Base-by-base conservation (phyloP, 2,113 vertebrate species). In the Eurystomus gularis region DNA sequence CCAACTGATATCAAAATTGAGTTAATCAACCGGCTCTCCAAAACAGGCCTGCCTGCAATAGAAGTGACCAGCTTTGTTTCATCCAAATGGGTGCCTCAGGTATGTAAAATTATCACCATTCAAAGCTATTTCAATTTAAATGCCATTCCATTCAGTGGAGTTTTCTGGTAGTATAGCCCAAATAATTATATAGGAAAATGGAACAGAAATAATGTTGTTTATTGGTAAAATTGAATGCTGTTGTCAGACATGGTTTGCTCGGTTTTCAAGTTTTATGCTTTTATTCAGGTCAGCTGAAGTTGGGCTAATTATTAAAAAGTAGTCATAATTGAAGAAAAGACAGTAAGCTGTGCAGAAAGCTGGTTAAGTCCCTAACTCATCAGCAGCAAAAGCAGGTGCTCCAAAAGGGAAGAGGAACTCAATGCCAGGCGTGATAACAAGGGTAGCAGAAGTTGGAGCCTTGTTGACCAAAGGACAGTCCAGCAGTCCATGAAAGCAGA, bases 31-130 rank as follows among this genome's bases (percentile, higher is more conserved):
- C 98, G 96, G 96, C 99, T 99, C 86, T 99, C 99, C 70, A 98
- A 98, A 97, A 98, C 99, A 86, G 99, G 99, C 83, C 97, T 99
- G 88, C 78, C 99, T 94, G 99, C 98, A 90, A 98, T 99, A 83
- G 99, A 99, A 98, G 99, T 98, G 78, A 99, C 99, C 91, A 99
- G 99, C 96, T 99, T 99, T 91, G 99, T 99, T 88, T 99, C 99
- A 92, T 99, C 99, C 97, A 99, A 98, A 98, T 99, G 99, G 99
- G 98, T 99, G 44, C 99, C 99, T 37, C 99, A 99, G 99, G 99
- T 99, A 99, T 93, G 98, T 88, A 77, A 90, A 86, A 64, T 75
- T 7, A 7, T 48, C 33, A 57, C 17, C 6, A 21, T 81, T 84
- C 52, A 58, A 31, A 94, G 73, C 61, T 78, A 23, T 82, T 84